Evolutionary conservation across 2,888 invertebrate species (phyloP).

Genomic region (Agrenia bidenticulata): DNA sequence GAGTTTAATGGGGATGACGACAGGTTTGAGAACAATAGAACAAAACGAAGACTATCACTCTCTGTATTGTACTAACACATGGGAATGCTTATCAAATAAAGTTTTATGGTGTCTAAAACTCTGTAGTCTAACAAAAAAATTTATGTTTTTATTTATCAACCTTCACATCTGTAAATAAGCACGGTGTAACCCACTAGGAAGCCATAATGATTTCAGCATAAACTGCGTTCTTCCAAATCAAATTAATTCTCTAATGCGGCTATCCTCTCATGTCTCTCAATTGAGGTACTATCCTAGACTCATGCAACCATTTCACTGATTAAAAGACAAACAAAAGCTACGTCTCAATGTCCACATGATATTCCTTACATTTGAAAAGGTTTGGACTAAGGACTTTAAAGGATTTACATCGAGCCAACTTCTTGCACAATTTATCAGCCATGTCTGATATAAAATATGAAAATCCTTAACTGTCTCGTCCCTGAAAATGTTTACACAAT

Average conservation of each 20-base stretch:
- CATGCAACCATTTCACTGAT: too few species aligned
- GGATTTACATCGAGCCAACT: too few species aligned
- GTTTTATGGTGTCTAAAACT: slow-evolving; percentile 20
- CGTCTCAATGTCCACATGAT: too few species aligned
- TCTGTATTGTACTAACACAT: neutral
- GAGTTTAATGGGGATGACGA: neutral
- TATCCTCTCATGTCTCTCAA: slow-evolving; percentile 1
- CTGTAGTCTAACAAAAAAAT: slow-evolving; percentile 17
- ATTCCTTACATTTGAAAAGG: too few species aligned
- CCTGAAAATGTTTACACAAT: slow-evolving; percentile 18
- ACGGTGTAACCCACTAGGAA: slow-evolving; percentile 1
- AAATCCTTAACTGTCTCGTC: slow-evolving; percentile 3
- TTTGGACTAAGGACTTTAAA: too few species aligned
- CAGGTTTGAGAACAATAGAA: slow-evolving; percentile 3
- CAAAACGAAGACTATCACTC: slow-evolving; percentile 1
- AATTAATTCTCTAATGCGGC: slow-evolving; percentile 16
- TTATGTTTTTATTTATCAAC: slow-evolving; percentile 16
- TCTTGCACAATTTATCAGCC: neutral
- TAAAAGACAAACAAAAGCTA: too few species aligned
- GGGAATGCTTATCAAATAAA: slow-evolving; percentile 9
- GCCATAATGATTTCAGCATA: slow-evolving; percentile 16
- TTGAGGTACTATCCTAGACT: too few species aligned
- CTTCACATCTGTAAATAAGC: neutral
- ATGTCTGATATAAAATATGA: neutral
- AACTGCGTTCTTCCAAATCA: slow-evolving; percentile 16